Evolutionary conservation across 2,113 vertebrate species (phyloP).

Genomic region (Shinisaurus crocodilurus): DNA sequence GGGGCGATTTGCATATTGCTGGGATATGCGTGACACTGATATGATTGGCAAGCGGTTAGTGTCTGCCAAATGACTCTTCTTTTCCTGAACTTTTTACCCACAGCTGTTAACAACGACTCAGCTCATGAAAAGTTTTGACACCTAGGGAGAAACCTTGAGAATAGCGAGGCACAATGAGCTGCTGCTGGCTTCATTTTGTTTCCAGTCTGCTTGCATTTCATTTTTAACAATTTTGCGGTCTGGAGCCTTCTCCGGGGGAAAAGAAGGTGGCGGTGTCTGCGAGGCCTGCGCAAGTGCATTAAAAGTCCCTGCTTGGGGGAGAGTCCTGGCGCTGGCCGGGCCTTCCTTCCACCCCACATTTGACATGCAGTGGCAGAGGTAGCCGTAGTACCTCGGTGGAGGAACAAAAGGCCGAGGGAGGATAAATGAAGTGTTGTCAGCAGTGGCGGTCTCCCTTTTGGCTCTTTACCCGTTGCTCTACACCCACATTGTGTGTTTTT

Average conservation of each 20-base stretch:
- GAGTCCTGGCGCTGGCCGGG: no score
- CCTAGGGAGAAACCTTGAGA: neutral
- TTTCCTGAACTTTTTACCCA: neutral
- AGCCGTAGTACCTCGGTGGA: neutral
- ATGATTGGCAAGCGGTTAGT: no score
- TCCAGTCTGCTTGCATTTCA: neutral
- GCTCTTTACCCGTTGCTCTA: neutral
- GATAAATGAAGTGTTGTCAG: accelerated
- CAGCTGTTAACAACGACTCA: neutral
- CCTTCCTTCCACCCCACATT: no score
- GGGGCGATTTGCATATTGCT: neutral
- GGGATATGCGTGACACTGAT: neutral
- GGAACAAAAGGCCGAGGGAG: neutral
- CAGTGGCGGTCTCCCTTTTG: neutral
- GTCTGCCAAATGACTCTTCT: neutral
- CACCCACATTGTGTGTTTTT: neutral
- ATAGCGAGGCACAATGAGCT: neutral
- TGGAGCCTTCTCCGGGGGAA: no score
- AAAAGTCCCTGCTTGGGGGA: no score
- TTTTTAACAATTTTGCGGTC: neutral
- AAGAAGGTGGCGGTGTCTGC: no score
- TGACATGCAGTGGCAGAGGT: no score
- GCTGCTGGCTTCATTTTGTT: neutral
- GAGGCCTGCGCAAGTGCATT: neutral
- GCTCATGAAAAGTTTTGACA: neutral